phyloP scores from a whole-genome alignment of 1,140 invertebrate species.

The Ylistrum balloti region DNA sequence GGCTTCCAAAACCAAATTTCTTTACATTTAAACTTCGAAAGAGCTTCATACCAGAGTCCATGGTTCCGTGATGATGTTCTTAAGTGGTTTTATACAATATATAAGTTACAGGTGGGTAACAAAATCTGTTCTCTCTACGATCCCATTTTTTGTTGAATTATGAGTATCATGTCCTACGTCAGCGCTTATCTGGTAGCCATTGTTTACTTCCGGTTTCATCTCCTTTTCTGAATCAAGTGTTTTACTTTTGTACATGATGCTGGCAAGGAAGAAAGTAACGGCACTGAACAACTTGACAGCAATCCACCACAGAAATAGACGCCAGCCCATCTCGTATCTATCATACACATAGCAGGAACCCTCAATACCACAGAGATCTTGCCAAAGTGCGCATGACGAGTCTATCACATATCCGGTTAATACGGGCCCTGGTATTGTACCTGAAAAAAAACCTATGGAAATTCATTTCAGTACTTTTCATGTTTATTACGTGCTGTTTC shows the following conservation, averaged over 20 bases:
- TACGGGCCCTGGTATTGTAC: conserved; percentile 80
- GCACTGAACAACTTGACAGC: conserved; percentile 60
- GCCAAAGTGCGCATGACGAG: conserved; percentile 79
- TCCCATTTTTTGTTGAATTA: background rate
- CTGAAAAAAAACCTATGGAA: too few relatives aligned
- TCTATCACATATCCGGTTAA: conserved; percentile 79
- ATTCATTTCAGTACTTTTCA: too few relatives aligned
- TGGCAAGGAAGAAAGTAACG: conserved; percentile 46
- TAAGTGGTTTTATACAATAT: background rate
- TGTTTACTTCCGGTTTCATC: background rate
- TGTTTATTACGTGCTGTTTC: too few relatives aligned
- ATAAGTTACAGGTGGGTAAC: background rate
- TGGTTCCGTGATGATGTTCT: too few relatives aligned
- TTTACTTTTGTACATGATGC: conserved; percentile 29
- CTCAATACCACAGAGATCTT: conserved; percentile 73
- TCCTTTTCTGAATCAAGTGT: background rate
- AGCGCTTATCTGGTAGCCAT: background rate
- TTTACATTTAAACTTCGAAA: background rate
- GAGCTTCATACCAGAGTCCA: too few relatives aligned
- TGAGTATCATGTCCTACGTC: background rate
- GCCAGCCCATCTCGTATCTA: conserved; percentile 72
- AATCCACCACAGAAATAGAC: conserved; percentile 65
- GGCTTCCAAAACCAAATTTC: background rate
- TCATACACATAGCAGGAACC: conserved; percentile 82
- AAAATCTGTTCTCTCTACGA: background rate